Conservation (phyloP, 2,888 invertebrate species). For the Ormyrus nitidulus region DNA sequence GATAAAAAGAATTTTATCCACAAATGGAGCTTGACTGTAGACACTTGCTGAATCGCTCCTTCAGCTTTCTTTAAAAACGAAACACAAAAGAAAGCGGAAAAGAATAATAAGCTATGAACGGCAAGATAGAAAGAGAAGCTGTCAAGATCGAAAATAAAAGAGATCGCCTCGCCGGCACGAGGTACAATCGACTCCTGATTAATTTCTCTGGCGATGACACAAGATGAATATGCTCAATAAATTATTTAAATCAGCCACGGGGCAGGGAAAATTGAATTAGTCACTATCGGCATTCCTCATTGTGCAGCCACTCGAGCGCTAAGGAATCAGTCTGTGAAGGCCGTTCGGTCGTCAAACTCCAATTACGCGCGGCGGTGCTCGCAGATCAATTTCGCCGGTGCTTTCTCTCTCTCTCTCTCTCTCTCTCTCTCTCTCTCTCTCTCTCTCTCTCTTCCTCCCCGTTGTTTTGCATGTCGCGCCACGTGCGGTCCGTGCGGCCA, state of each 20-base stretch:
- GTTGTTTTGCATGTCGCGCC: constrained; percentile 51
- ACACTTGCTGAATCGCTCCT: too few relatives aligned
- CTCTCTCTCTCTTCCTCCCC: constrained; percentile 19
- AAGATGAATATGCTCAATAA: constrained; percentile 67
- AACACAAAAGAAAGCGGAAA: too few relatives aligned
- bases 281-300: constrained; percentile 58
- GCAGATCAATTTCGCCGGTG: constrained; percentile 57
- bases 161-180: too few relatives aligned
- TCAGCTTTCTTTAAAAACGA: too few relatives aligned
- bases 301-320: constrained; percentile 57
- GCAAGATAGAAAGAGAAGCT: too few relatives aligned
- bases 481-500: not conserved
- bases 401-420: too few relatives aligned
- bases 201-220: constrained; percentile 68
- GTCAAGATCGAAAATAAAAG: too few relatives aligned
- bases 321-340: constrained; percentile 57
- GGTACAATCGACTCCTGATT: constrained; percentile 65
- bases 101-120: too few relatives aligned
- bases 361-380: constrained; percentile 48
- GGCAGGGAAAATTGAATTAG: constrained; percentile 64
- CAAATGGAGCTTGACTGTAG: too few relatives aligned
- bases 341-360: constrained; percentile 59
- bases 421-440: too few relatives aligned
- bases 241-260: constrained; percentile 66
- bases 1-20: too few relatives aligned